phyloP scores from a whole-genome alignment of 1,140 invertebrate genomes.

The Trichomalopsis sarcophagae region DNA sequence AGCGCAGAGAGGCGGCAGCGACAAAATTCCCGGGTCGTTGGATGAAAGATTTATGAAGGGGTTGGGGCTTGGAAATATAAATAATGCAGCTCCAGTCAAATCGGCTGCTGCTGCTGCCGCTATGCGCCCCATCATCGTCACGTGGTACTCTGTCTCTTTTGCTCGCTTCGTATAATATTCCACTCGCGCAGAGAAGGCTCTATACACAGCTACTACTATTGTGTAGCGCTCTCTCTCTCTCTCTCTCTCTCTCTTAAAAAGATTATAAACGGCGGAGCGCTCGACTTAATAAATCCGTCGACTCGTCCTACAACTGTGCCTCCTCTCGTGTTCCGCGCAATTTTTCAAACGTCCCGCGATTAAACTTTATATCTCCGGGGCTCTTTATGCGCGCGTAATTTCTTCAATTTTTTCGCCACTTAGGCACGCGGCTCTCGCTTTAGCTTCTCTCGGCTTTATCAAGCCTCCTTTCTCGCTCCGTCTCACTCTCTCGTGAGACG shows the following conservation, averaged over 20 bases:
- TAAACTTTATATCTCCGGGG: constrained; percentile 33
- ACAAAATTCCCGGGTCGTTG: constrained; percentile 54
- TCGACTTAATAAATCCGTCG: constrained; percentile 39
- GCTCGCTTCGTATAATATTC: not conserved
- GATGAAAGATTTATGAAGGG: constrained; percentile 67
- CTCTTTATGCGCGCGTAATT: constrained; percentile 38
- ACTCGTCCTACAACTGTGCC: not conserved
- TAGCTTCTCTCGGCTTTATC: not conserved
- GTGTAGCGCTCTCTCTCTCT: too few relatives aligned
- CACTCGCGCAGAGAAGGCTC: not conserved
- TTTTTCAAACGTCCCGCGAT: constrained; percentile 43
- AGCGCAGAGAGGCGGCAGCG: constrained; percentile 38
- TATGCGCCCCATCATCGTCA: not conserved
- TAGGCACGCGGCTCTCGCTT: constrained; percentile 15
- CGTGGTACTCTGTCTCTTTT: not conserved
- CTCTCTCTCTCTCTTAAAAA: constrained; percentile 2
- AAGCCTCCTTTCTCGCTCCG: not conserved
- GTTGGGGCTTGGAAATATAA: constrained; percentile 49
- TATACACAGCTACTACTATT: not conserved
- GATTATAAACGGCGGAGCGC: not conserved
- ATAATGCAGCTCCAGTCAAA: constrained; percentile 46
- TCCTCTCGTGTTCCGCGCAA: constrained; percentile 6
- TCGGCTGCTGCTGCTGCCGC: not conserved
- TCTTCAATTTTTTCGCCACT: constrained; percentile 49
- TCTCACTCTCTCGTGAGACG: not conserved